Evolutionary conservation across 2,797 vertebrate genomes (phyloP), one percentile per base, ranked within the genome.

Genomic region (Rachycentron canadum): DNA sequence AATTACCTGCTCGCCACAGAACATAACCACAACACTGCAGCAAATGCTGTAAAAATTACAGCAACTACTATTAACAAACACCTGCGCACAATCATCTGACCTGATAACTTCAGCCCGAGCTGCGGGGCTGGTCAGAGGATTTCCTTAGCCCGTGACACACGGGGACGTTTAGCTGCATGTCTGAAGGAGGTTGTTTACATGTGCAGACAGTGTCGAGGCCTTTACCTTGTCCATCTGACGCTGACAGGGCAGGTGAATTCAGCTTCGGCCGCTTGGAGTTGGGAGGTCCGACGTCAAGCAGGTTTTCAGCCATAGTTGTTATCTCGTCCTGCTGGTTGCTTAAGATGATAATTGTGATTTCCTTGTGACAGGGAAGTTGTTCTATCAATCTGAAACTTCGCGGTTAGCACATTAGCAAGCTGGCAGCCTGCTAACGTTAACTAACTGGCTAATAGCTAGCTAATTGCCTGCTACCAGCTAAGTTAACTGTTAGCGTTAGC

Each of bases 261-360:
- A 99, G 96, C 93, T 98, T 99, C 91, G 96, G 95, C 93, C 98
- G 96, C 94, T 99, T 99, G 21, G 97, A 95, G 94, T 94, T 97
- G 87, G 98, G 97, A 93, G 98, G 97, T 95, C 98, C 98, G 88
- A 96, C 95, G 83, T 99, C 97, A 89, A 98, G 95, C 93, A 98
- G 95, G 95, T 99, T 99, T 90, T 99, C 98, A 93, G 97, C 96
- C 98, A 98, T 99, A 84, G 85, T 86, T 79, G 83, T 64, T 60
- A 16, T 72, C 73, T 75, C 64, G 70, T 71, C 68, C 56, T 47
- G 47, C 25, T 28, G 63, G 45, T 76, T 49, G 41, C 60, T 84
- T 26, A n/a, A 34, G 84, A 61, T 45, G 84, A 55, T 65, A 79
- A 68, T n/a, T 62, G 1, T 14, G 41, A 26, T 82, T 78, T 79